phyloP scores from a whole-genome alignment of 1,140 invertebrate genomes.

The Dryas iulia region DNA sequence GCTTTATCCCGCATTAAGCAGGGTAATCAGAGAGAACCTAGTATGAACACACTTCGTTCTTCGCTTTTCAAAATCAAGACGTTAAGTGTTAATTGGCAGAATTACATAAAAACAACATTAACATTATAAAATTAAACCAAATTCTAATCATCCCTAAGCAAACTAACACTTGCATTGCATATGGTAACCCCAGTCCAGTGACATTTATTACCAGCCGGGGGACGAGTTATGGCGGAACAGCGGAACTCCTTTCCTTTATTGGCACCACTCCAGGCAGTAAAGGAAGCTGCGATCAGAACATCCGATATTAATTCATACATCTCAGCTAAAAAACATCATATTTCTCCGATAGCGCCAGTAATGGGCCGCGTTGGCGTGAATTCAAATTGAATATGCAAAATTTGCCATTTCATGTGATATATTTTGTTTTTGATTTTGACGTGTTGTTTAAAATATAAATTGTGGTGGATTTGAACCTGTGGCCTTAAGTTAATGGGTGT shows the following conservation, averaged over 20 bases:
- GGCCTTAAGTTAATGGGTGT: background rate
- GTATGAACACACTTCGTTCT: no score
- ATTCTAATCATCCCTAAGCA: background rate
- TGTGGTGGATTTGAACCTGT: background rate
- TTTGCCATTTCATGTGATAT: slow-evolving; percentile 1
- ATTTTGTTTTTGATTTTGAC: slow-evolving; percentile 1
- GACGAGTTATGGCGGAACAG: slow-evolving; percentile 56
- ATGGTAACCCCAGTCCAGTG: slow-evolving; percentile 34
- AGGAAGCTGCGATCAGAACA: slow-evolving; percentile 48
- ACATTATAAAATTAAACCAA: background rate
- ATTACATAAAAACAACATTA: no score
- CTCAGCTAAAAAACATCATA: slow-evolving; percentile 72
- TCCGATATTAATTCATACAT: slow-evolving; percentile 62
- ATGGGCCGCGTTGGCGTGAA: slow-evolving; percentile 30
- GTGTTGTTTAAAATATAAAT: background rate
- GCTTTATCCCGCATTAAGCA: no score
- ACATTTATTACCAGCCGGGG: slow-evolving; percentile 65
- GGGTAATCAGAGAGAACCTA: no score
- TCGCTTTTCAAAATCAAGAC: no score
- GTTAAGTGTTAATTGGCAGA: no score
- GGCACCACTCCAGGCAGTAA: slow-evolving; percentile 64
- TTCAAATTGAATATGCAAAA: slow-evolving; percentile 17
- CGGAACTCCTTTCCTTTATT: slow-evolving; percentile 65
- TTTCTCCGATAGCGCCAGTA: slow-evolving; percentile 45
- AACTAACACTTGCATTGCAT: background rate